Evolutionary conservation across 2,888 invertebrate species (phyloP), one percentile per base, ranked within the genome.

Genomic region (Cheilosia soror): DNA sequence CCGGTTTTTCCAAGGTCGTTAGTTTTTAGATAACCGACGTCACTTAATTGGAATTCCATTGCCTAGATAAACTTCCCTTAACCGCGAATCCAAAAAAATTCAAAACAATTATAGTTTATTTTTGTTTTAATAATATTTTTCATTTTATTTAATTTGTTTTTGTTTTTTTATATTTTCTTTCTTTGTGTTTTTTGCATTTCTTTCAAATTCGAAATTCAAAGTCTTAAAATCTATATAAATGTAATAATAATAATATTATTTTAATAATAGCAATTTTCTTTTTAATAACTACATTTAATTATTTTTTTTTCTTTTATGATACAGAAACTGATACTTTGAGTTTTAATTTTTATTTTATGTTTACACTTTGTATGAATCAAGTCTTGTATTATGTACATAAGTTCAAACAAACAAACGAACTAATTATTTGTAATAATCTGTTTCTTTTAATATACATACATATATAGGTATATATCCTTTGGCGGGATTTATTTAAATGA

Each of bases 121-220:
- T 66, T 57, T 57, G 13, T 69, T 69, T 44, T 47, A 53, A 60
- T 33, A 62, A 31, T 42, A 63, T 55, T 73, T 44, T 13, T 33
- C 25, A 57, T 58, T 72, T 77, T 66, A 53, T 60, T 76, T 81
- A 49, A 55, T 47, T 78, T 84, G 63, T 84, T 20, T 20, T 20
- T 58, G 25, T 47, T 84, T 69, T 84, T 58, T n/a, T 47, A 55
- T 78, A 58, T 71, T 69, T 27, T 79, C 68, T 53, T 75, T 53
- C 27, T 42, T 63, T 40, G 15, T 49, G 49, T 60, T 49, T 44
- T 15, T 60, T 65, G 60, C 55, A 3, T 57, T 73, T 79, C 15
- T 69, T 69, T 83, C 73, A 84, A 84, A 84, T 80, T 84, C 66
- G 75, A 84, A 84, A 79, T 84, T 79, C 42, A 75, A 84, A 76